Percentiles rank a stretch among this genome's conserved stretches.
Evolutionary conservation across 2,113 vertebrate genomes (phyloP).

Genomic region (Lophius piscatorius): DNA sequence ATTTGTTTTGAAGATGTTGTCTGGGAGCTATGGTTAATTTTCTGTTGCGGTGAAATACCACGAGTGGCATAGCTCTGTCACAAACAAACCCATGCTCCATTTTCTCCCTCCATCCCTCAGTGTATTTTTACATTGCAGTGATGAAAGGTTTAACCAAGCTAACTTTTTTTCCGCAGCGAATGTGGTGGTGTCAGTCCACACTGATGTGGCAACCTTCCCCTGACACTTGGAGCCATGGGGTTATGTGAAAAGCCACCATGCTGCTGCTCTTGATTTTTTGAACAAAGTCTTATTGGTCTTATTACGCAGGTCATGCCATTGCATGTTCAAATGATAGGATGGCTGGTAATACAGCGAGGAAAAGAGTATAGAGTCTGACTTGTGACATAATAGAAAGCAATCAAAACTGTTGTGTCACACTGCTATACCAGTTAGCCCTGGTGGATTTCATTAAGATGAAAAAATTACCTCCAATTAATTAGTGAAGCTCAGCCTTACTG

Average conservation of each 20-base stretch:
- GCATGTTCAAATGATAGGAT: slow-evolving; percentile 62
- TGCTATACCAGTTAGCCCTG: background rate
- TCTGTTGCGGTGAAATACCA: slow-evolving; percentile 21
- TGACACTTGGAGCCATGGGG: slow-evolving; percentile 75
- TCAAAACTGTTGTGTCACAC: slow-evolving; percentile 22
- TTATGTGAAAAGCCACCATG: slow-evolving; percentile 80
- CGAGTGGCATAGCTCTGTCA: slow-evolving; percentile 18
- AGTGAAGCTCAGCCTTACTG: slow-evolving; percentile 1
- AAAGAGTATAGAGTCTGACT: slow-evolving; percentile 24
- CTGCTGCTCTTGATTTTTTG: slow-evolving; percentile 86
- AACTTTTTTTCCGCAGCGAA: slow-evolving; percentile 68
- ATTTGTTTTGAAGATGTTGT: slow-evolving; percentile 28
- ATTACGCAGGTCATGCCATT: slow-evolving; percentile 81
- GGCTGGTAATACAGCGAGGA: slow-evolving; percentile 31
- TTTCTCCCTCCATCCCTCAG: background rate
- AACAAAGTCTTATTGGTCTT: slow-evolving; percentile 85
- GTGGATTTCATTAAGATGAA: slow-evolving; percentile 36
- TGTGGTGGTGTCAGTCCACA: slow-evolving; percentile 81
- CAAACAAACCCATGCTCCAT: slow-evolving; percentile 29
- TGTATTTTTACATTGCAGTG: slow-evolving; percentile 21
- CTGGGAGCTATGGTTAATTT: slow-evolving; percentile 27
- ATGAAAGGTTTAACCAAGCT: slow-evolving; percentile 31
- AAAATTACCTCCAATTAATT: slow-evolving; percentile 34
- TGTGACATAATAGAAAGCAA: slow-evolving; percentile 32
- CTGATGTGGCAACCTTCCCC: slow-evolving; percentile 86